phyloP scores from a whole-genome alignment of 2,113 vertebrate genomes.

The Balaeniceps rex region DNA sequence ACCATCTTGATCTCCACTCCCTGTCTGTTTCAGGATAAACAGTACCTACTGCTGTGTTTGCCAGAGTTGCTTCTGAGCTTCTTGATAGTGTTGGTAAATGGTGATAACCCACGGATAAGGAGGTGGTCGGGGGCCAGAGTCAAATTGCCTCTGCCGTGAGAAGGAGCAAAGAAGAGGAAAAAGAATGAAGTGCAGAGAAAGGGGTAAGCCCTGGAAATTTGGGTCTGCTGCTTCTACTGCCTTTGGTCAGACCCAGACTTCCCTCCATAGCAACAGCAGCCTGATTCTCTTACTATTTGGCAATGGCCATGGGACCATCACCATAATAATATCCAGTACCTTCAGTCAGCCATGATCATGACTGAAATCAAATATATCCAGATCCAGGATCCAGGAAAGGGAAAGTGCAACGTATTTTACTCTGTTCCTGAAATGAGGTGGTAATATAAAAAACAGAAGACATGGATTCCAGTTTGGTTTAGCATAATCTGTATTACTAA shows the following conservation, averaged over 20 bases:
- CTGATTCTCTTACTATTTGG: background rate
- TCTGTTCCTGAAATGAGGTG: background rate
- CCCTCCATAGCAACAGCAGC: background rate
- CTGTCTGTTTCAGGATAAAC: background rate
- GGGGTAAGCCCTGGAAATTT: background rate
- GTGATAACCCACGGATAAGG: background rate
- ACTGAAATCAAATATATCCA: background rate
- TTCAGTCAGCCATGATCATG: background rate
- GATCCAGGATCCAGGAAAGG: background rate
- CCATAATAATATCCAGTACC: background rate
- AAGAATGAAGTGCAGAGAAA: background rate
- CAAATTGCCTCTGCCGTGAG: background rate
- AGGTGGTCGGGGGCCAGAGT: background rate
- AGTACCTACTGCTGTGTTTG: background rate
- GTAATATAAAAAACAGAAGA: background rate
- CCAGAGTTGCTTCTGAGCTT: background rate
- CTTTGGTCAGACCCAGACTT: background rate
- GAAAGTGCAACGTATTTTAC: background rate
- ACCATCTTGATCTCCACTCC: background rate
- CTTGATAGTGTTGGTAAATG: background rate
- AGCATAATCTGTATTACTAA: background rate
- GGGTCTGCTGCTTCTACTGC: background rate
- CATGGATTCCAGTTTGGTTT: background rate
- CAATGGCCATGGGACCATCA: background rate
- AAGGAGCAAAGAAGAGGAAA: background rate